Percentiles rank a stretch among this genome's conserved stretches.
These are phyloP conservation scores for Premnoplex brunnescens DNA, from an alignment of 2,797 vertebrate genomes.

Conservation along the genomic window DNA sequence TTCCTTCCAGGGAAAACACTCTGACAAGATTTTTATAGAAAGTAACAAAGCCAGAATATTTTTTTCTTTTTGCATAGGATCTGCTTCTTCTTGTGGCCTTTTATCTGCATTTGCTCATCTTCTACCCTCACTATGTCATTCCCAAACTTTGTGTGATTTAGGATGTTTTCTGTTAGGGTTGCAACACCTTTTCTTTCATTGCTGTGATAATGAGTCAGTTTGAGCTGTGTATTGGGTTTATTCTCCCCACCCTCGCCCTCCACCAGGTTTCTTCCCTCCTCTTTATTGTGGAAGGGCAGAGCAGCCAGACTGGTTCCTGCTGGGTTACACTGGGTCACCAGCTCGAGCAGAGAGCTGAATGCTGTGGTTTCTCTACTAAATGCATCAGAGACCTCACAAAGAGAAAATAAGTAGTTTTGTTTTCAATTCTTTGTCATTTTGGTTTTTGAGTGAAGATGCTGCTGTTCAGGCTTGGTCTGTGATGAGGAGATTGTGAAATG, in stretches of 20 bases:
- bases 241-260: neutral
- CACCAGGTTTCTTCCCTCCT: neutral
- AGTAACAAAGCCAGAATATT: neutral
- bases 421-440: neutral
- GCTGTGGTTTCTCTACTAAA: neutral
- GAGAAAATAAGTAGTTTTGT: neutral
- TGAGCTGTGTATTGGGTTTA: neutral
- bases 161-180: neutral
- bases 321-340: neutral
- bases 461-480: neutral
- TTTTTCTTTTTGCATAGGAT: neutral
- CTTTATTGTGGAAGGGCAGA: neutral
- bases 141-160: neutral
- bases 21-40: neutral
- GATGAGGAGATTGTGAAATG: neutral
- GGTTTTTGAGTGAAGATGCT: neutral
- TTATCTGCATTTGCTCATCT: neutral
- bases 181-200: neutral
- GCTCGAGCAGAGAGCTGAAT: accelerated
- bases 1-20: neutral
- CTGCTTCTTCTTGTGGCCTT: neutral
- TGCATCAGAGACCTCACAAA: neutral
- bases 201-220: neutral
- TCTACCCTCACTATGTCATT: neutral
- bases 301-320: neutral